Evolutionary conservation across 35 echinoderm and acorn worm genomes (phyloP).

Genomic region (Acanthaster planci): DNA sequence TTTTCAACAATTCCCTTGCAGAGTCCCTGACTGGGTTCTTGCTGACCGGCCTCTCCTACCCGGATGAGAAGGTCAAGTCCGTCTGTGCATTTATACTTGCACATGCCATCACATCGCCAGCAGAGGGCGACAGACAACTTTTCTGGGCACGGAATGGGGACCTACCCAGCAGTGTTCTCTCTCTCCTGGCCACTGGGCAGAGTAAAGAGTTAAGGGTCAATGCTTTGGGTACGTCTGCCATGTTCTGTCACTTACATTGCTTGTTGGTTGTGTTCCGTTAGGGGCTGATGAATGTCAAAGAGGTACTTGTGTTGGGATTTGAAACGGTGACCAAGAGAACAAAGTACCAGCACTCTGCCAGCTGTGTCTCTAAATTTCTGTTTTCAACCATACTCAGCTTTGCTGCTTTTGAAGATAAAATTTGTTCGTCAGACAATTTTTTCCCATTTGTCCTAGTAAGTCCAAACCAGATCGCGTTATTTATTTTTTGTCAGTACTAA

Average conservation of each 20-base stretch:
- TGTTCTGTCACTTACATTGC: not conserved
- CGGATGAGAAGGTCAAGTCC: conserved; percentile 45
- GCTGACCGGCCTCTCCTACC: conserved; percentile 34
- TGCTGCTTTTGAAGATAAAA: no score
- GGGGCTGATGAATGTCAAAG: no score
- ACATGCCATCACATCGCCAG: not conserved
- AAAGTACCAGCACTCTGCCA: no score
- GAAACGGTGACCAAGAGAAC: no score
- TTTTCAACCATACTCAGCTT: no score
- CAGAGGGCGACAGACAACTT: not conserved
- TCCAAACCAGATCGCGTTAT: no score
- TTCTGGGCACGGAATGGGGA: not conserved
- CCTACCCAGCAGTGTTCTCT: conserved; percentile 19
- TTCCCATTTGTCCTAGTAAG: no score
- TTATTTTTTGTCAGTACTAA: no score
- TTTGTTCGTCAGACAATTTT: no score
- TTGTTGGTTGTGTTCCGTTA: not conserved
- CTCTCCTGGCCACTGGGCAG: conserved; percentile 17
- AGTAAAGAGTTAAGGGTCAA: conserved; percentile 36
- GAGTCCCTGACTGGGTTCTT: conserved; percentile 32
- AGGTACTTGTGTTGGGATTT: no score
- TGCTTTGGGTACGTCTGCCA: conserved; percentile 35
- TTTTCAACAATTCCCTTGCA: not conserved
- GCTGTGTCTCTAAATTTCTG: not conserved
- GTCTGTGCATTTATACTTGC: conserved; percentile 24